Base-by-base conservation (phyloP, 1,140 invertebrate genomes). In the Manduca sexta region DNA sequence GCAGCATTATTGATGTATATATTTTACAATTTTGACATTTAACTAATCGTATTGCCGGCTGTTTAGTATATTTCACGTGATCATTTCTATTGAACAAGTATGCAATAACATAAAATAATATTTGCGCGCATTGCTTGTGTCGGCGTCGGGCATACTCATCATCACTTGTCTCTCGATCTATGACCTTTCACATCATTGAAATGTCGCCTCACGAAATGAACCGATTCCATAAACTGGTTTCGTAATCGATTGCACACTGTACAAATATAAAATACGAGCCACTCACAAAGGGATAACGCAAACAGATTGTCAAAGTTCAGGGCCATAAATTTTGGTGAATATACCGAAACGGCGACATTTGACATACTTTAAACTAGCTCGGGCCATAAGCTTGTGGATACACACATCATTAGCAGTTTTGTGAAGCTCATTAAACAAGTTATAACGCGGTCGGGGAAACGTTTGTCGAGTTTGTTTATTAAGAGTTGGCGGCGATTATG, bases 161-260 rank as follows among this genome's bases (percentile, higher is more conserved):
- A 48, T 55, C 46, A 45, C 43, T 57, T 53, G 41, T 45, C 48
- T 45, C 42, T 37, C 30, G 37, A 35, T n/a, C 26, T 52, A 55
- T 56, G 53, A 70, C 62, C 66, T 68, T 66, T 72, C 42, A 49
- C 53, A 63, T 60, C 53, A 60, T 49, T 53, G 41, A 70, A 72
- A 69, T 65, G 59, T 60, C 45, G 55, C 60, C 53, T 64, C 64
- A 56, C 56, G 58, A 62, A 59, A 54, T 58, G 58, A 54, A 61
- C 64, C 52, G 50, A 57, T 64, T 64, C 50, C 60, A 70, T 64
- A 60, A 64, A 53, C 60, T 49, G 54, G 52, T 66, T 52, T 57
- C 59, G 60, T 54, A 60, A 69, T 60, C 45, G 50, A 62, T 72
- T 37, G 38, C 41, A 14, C 33, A 35, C 13, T 12, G 33, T 35